These are phyloP conservation scores for Megamerina dolium DNA, from an alignment of 2,888 invertebrate species.

Conservation along the genomic window DNA sequence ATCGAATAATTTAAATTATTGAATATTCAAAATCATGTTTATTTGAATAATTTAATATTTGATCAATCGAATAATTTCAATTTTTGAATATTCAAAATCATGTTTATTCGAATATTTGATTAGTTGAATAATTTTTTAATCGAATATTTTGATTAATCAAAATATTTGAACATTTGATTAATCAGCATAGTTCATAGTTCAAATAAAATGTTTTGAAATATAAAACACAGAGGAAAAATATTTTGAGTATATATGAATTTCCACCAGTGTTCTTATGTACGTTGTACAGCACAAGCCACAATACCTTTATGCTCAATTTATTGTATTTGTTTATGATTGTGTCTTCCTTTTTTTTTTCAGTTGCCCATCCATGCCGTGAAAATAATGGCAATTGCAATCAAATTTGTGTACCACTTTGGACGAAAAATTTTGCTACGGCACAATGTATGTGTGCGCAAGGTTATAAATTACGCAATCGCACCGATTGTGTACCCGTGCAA, in stretches of 20 bases:
- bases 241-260: neutral
- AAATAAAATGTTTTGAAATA: neutral
- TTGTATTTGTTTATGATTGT: neutral
- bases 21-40: too few relatives aligned
- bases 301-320: neutral
- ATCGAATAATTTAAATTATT: too few relatives aligned
- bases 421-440: slow-evolving; percentile 52
- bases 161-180: too few relatives aligned
- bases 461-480: slow-evolving; percentile 55
- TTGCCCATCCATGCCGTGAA: slow-evolving; percentile 62
- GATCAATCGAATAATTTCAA: too few relatives aligned
- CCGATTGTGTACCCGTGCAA: slow-evolving; percentile 57
- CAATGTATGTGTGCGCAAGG: slow-evolving; percentile 71
- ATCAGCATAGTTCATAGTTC: neutral
- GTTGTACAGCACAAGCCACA: neutral
- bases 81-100: too few relatives aligned
- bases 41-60: too few relatives aligned
- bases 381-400: slow-evolving; percentile 69
- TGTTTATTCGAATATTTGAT: too few relatives aligned
- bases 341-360: slow-evolving; percentile 33
- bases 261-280: too few relatives aligned
- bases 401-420: slow-evolving; percentile 66
- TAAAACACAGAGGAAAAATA: neutral
- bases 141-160: too few relatives aligned
- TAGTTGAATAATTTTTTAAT: too few relatives aligned